A percentile compares a stretch with the other conserved stretches of the same genome.
Conservation (phyloP, 2,113 vertebrate species). For the Toxotes chatareus region DNA sequence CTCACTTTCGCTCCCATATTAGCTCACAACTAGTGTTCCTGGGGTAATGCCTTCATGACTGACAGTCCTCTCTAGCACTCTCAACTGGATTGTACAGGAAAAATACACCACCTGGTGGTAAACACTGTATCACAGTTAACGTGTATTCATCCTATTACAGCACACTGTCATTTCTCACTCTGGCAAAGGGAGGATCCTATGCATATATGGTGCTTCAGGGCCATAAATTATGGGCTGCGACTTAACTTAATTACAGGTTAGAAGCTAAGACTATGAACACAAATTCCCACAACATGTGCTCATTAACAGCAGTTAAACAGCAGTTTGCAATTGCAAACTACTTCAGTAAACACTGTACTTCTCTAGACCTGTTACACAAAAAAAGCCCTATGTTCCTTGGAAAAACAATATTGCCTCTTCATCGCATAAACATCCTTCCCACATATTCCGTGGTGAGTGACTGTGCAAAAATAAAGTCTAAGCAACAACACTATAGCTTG, state of each 20-base stretch:
- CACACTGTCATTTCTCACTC: background rate
- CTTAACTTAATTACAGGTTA: background rate
- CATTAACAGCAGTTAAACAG: background rate
- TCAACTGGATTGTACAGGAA: background rate
- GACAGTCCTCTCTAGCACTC: background rate
- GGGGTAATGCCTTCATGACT: background rate
- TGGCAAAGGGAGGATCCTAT: background rate
- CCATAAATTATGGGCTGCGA: no score
- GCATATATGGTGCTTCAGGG: background rate
- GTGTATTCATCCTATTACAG: background rate
- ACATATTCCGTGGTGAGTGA: background rate
- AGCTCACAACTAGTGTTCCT: no score
- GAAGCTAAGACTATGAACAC: background rate
- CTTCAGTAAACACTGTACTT: background rate
- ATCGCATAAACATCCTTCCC: background rate
- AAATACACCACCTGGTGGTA: constrained; percentile 57
- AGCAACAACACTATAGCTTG: no score
- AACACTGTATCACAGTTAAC: background rate
- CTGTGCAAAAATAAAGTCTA: background rate
- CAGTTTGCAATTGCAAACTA: background rate
- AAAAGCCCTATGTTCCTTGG: background rate
- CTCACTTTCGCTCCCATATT: no score
- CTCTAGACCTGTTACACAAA: constrained; percentile 1
- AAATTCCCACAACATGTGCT: background rate
- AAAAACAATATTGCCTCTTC: background rate